A percentile compares a stretch with the other conserved stretches of the same genome.
Conservation (phyloP, 2,797 vertebrate genomes). For the Sarcoramphus papa region DNA sequence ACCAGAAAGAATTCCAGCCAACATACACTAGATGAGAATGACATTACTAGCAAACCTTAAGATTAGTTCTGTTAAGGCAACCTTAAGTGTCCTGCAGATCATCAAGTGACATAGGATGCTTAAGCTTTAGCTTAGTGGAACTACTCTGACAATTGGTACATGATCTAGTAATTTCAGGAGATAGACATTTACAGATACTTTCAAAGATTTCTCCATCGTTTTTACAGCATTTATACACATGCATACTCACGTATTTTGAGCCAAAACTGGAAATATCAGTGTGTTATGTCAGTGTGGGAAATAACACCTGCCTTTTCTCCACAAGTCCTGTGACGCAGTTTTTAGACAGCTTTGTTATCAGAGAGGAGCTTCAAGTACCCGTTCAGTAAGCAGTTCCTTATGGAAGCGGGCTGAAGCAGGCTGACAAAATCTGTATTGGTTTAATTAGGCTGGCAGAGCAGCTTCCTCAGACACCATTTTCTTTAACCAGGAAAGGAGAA, state of each 20-base stretch:
- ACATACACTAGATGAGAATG: neutral
- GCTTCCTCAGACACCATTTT: neutral
- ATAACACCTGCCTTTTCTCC: neutral
- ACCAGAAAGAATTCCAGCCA: neutral
- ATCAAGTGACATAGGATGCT: neutral
- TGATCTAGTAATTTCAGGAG: neutral
- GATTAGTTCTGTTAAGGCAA: neutral
- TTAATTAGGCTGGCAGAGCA: neutral
- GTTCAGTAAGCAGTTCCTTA: neutral
- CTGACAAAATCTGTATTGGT: neutral
- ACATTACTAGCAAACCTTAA: neutral
- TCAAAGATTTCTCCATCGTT: neutral
- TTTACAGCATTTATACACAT: neutral
- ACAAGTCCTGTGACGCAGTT: neutral
- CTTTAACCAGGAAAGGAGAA: neutral
- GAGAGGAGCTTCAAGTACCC: neutral
- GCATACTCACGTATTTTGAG: neutral
- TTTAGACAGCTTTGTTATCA: neutral
- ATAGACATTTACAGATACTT: neutral
- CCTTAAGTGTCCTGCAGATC: neutral
- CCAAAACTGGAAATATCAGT: neutral
- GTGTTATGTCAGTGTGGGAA: neutral
- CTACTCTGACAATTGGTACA: neutral
- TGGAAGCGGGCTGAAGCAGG: neutral
- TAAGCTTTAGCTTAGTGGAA: neutral